A percentile compares a stretch with the other conserved stretches of the same genome.
Conservation (phyloP, 2,888 invertebrate genomes). For the Teleogryllus oceanicus region DNA sequence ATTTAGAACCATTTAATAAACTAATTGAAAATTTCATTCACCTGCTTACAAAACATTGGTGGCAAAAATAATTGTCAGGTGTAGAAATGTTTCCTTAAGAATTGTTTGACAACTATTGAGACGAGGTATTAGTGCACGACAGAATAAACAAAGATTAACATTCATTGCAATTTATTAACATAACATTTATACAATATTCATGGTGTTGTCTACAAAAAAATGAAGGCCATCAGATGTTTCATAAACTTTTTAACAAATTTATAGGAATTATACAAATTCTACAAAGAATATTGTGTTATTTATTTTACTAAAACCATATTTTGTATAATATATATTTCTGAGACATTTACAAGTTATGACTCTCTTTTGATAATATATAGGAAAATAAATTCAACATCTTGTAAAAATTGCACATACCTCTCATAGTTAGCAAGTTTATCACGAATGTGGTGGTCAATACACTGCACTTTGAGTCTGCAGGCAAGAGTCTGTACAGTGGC, state of each 20-base stretch:
- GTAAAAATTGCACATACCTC: conserved; percentile 29
- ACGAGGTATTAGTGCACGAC: too few species aligned
- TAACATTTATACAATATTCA: conserved; percentile 28
- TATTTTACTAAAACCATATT: conserved; percentile 28
- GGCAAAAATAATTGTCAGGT: too few species aligned
- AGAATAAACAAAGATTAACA: background rate
- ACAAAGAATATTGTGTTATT: conserved; percentile 26
- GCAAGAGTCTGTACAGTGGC: conserved; percentile 4
- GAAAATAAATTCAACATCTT: conserved; percentile 31
- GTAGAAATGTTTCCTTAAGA: too few species aligned
- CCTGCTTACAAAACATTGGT: too few species aligned
- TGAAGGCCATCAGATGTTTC: conserved; percentile 29
- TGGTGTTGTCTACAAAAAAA: conserved; percentile 31
- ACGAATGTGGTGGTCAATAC: background rate
- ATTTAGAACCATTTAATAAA: too few species aligned
- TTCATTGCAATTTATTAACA: conserved; percentile 29
- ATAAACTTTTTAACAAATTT: conserved; percentile 12
- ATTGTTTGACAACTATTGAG: too few species aligned
- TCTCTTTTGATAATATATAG: conserved; percentile 27
- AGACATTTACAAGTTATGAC: conserved; percentile 22
- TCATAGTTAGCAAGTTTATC: conserved; percentile 21
- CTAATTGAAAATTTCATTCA: too few species aligned
- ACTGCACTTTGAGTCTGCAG: background rate
- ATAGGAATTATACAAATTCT: conserved; percentile 28
- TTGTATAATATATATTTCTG: conserved; percentile 26